These are phyloP conservation scores for Pseudomyrmex gracilis DNA, from an alignment of 1,140 invertebrate genomes.

Conservation along the genomic window DNA sequence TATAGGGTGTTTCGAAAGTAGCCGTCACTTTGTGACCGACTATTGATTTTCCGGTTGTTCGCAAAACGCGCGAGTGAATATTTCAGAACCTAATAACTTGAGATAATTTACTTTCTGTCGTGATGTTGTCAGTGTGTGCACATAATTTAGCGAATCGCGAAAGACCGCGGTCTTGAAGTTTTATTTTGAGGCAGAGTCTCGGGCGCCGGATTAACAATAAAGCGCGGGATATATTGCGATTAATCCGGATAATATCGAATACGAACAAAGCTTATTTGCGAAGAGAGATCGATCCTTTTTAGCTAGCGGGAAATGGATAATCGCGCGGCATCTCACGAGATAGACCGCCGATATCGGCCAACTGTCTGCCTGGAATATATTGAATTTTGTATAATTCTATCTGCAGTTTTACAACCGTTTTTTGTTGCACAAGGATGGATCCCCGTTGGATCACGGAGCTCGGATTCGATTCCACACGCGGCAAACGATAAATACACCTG, in stretches of 20 bases:
- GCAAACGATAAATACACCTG: slow-evolving; percentile 9
- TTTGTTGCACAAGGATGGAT: slow-evolving; percentile 6
- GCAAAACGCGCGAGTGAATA: not conserved
- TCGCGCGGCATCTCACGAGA: slow-evolving; percentile 18
- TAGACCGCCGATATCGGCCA: slow-evolving; percentile 1
- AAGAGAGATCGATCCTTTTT: slow-evolving; percentile 25
- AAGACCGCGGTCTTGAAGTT: not conserved
- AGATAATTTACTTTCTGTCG: not conserved
- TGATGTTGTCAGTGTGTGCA: not conserved
- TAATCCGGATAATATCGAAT: slow-evolving; percentile 10
- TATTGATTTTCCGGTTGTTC: slow-evolving; percentile 57
- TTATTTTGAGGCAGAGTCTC: slow-evolving; percentile 2
- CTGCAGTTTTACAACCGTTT: slow-evolving; percentile 27
- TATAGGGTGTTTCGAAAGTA: slow-evolving; percentile 80
- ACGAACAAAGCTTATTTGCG: slow-evolving; percentile 20
- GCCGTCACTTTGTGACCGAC: slow-evolving; percentile 17
- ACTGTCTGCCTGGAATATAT: slow-evolving; percentile 26
- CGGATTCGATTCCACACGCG: not conserved
- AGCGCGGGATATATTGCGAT: slow-evolving; percentile 27
- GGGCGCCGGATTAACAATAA: not conserved
- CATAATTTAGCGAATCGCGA: too few species aligned
- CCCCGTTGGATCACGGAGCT: not conserved
- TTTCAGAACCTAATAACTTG: not conserved
- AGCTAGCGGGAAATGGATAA: slow-evolving; percentile 19
- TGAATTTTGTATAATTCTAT: slow-evolving; percentile 44